Base-by-base conservation (phyloP, 1,140 invertebrate species). In the Pogonus chalceus region DNA sequence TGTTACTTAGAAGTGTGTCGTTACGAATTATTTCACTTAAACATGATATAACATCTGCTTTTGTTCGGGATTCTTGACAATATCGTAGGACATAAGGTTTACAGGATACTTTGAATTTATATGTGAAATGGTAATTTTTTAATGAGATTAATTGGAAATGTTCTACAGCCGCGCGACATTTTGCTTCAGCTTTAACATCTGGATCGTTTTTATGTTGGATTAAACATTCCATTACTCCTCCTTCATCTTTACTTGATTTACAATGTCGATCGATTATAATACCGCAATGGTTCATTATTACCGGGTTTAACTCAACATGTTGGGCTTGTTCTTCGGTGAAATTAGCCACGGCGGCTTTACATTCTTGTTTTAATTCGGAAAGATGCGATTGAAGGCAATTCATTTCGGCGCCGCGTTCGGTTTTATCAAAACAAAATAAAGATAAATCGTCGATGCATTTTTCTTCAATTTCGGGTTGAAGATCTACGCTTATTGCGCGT, bases 41-140 rank as follows among this genome's bases (percentile, higher is more conserved):
- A 71, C 96, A 98, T 39, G 81, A 78, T 9, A 98, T 87, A 9
- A 98, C 91, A 62, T 94, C 86, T 39, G 79, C 80, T 70, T 92
- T 95, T n/a, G 77, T 84, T 69, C 83, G 90, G 47, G 78, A 82
- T 57, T 76, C 74, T 4, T 79, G 76, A 72, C 95, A 98, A 69
- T 85, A 85, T 58, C 83, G 76, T 47, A 83, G 75, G 0, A 96
- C 93, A 72, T 90, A 83, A 9, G 79, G 77, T 62, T 87, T 85
- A 64, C 96, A 99, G 0, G 92, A 88, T 66, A 63, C 93, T 72
- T 96, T 96, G 69, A 99, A 98, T 68, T 93, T 94, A 61, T 87
- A 89, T 20, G 87, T 93, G 69, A 98, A 98, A 64, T 84, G 85
- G 68, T 93, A 96, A 73, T 95, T 91, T 70, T 96, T 93, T 54